phyloP scores from a whole-genome alignment of 2,113 vertebrate genomes.

The Rhinoderma darwinii region DNA sequence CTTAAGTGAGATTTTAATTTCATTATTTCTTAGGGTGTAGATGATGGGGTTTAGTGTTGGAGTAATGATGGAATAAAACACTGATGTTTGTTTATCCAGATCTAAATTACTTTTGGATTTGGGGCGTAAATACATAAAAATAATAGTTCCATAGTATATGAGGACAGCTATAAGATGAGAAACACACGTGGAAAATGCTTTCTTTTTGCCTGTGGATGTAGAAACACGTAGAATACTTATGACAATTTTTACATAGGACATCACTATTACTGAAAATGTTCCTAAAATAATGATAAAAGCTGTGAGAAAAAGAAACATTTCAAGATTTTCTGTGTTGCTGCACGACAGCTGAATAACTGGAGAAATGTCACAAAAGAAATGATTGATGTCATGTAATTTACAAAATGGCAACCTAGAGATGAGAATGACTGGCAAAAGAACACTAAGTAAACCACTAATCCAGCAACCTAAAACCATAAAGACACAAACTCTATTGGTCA shows the following conservation, averaged over 20 bases:
- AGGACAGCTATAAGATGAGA: slow-evolving; percentile 68
- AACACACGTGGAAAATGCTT: slow-evolving; percentile 67
- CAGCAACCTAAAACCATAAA: too few relatives aligned
- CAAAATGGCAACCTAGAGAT: too few relatives aligned
- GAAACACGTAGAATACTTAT: slow-evolving; percentile 59
- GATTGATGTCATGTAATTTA: too few relatives aligned
- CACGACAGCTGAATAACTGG: slow-evolving; percentile 64
- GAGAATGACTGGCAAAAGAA: too few relatives aligned
- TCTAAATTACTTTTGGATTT: slow-evolving; percentile 33
- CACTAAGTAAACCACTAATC: too few relatives aligned
- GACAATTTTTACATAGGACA: slow-evolving; percentile 62
- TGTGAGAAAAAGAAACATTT: slow-evolving; percentile 58
- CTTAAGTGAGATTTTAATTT: slow-evolving; percentile 68
- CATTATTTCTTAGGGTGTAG: slow-evolving; percentile 62
- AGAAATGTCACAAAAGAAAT: too few relatives aligned
- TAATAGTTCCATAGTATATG: slow-evolving; percentile 67
- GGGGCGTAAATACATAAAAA: slow-evolving; percentile 61
- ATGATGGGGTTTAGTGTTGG: slow-evolving; percentile 68
- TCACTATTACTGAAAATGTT: slow-evolving; percentile 64
- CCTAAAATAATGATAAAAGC: slow-evolving; percentile 59
- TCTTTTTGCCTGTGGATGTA: slow-evolving; percentile 14
- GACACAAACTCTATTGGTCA: slow-evolving; percentile 48
- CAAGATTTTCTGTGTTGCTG: neutral
- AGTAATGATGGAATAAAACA: slow-evolving; percentile 67
- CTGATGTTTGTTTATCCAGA: slow-evolving; percentile 62